phyloP scores from a whole-genome alignment of 2,797 vertebrate species.

The Monodelphis domestica region DNA sequence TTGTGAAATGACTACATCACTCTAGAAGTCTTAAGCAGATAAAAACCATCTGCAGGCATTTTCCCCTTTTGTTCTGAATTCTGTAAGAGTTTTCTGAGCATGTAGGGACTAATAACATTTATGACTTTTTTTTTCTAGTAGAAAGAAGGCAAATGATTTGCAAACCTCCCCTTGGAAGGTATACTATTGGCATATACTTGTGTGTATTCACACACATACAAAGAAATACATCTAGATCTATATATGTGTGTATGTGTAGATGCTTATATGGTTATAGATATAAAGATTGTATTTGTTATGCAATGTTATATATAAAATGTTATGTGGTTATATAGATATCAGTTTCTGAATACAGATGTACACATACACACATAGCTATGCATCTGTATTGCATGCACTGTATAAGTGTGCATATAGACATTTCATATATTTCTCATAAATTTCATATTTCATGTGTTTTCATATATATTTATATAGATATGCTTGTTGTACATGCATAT shows the following conservation, averaged over 20 bases:
- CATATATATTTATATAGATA: neutral
- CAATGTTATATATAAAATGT: too few relatives aligned
- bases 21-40: constrained; percentile 5
- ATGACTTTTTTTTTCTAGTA: neutral
- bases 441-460: too few relatives aligned
- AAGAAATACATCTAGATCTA: neutral
- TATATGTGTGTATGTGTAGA: neutral
- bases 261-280: too few relatives aligned
- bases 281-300: too few relatives aligned
- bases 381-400: too few relatives aligned
- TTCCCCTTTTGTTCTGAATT: constrained; percentile 12
- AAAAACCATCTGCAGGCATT: constrained; percentile 9
- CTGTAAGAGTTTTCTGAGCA: neutral
- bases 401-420: too few relatives aligned
- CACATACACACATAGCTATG: too few relatives aligned
- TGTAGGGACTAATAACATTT: neutral
- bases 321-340: too few relatives aligned
- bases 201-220: neutral
- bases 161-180: neutral
- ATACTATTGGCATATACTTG: neutral
- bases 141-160: neutral
- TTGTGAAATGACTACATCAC: neutral
- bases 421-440: too few relatives aligned
- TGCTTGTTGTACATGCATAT: neutral
- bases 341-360: too few relatives aligned